These are phyloP conservation scores for Adrianichthys oophorus DNA, from an alignment of 2,797 vertebrate genomes.

Conservation along the genomic window DNA sequence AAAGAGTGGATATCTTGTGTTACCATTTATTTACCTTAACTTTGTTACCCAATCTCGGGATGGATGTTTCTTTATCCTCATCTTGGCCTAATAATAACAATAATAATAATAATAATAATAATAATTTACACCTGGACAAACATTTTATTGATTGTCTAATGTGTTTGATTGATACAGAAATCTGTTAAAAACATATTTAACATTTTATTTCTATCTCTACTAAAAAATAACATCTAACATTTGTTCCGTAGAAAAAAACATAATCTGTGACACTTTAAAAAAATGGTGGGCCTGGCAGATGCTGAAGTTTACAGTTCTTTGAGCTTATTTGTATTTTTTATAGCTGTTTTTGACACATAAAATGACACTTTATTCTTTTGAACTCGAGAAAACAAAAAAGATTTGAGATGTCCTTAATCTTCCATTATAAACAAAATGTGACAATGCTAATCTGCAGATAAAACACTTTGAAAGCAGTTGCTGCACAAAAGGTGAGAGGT, in stretches of 20 bases:
- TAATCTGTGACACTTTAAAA: constrained; percentile 23
- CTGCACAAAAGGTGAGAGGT: constrained; percentile 51
- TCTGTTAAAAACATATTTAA: no score
- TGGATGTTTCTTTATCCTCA: no score
- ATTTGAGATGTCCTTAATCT: constrained; percentile 2
- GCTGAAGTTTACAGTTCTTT: constrained; percentile 29
- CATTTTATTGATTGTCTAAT: no score
- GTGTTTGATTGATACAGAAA: no score
- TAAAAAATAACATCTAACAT: constrained; percentile 1
- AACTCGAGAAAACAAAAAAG: constrained; percentile 22
- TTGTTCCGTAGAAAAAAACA: constrained; percentile 13
- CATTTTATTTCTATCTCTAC: no score
- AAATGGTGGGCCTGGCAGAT: constrained; percentile 40
- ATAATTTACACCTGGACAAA: neutral
- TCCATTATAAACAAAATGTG: constrained; percentile 24
- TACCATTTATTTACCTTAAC: no score
- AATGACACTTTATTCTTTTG: constrained; percentile 31
- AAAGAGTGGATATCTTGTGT: no score
- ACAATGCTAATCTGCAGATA: constrained; percentile 38
- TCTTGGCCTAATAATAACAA: no score
- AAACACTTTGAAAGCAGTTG: constrained; percentile 55
- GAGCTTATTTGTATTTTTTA: constrained; percentile 38
- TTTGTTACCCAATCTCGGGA: no score
- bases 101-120: no score
- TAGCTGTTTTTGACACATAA: constrained; percentile 50